Conservation (phyloP, 2,797 vertebrate genomes). For the Oryzias dopingdopingensis region DNA sequence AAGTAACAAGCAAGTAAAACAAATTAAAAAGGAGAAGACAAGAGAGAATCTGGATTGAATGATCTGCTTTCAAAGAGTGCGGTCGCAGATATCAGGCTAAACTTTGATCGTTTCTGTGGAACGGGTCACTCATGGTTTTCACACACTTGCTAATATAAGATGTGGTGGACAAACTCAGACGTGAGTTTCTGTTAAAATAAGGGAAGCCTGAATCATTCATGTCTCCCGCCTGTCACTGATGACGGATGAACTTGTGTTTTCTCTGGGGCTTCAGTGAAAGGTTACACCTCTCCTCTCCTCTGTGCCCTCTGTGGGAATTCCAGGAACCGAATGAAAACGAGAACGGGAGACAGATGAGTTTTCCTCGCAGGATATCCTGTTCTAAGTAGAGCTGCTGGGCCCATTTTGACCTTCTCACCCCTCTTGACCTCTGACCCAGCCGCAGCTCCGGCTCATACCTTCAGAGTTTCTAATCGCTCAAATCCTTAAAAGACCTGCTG, state of each 20-base stretch:
- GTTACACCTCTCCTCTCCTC: conserved; percentile 51
- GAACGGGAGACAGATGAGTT: conserved; percentile 67
- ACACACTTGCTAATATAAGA: conserved; percentile 35
- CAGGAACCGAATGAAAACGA: conserved; percentile 22
- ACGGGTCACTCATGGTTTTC: conserved; percentile 19
- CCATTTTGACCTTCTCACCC: conserved; percentile 66
- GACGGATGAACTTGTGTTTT: conserved; percentile 64
- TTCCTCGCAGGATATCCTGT: conserved; percentile 76
- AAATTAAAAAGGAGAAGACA: not conserved
- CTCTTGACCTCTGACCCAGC: conserved; percentile 70
- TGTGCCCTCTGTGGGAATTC: conserved; percentile 53
- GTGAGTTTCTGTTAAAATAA: not conserved
- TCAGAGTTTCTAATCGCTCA: conserved; percentile 44
- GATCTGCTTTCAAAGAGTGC: conserved; percentile 2
- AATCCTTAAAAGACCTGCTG: conserved; percentile 29
- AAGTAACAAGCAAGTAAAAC: not conserved
- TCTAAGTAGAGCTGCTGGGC: conserved; percentile 68
- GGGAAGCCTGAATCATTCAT: conserved; percentile 1
- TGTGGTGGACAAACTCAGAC: conserved; percentile 21
- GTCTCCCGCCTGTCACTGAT: conserved; percentile 20
- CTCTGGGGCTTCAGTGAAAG: conserved; percentile 61
- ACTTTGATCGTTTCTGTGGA: conserved; percentile 4
- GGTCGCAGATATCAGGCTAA: conserved; percentile 1
- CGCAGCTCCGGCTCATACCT: conserved; percentile 52
- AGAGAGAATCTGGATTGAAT: not conserved